Conservation (phyloP, 2,113 vertebrate genomes). For the Colinus virginianus region DNA sequence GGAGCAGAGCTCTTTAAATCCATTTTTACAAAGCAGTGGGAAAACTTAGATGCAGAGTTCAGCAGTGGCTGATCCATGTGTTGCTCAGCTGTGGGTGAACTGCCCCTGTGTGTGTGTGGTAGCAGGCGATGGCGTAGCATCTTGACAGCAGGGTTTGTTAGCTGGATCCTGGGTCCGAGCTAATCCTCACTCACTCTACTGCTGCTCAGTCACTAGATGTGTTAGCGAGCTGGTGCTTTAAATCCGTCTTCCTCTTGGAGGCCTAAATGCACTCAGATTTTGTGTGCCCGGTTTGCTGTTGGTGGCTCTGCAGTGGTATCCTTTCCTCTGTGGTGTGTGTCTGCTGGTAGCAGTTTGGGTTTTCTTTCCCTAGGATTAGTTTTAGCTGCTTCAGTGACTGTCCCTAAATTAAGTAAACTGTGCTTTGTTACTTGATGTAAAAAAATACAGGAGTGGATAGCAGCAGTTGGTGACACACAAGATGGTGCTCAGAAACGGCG, state of each 20-base stretch:
- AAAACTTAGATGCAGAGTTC: background rate
- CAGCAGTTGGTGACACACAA: conserved; percentile 80
- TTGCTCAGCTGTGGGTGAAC: background rate
- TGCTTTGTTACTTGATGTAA: conserved; percentile 82
- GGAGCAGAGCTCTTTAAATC: background rate
- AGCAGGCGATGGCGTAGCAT: rapidly evolving
- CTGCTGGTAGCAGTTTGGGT: conserved; percentile 64
- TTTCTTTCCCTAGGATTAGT: conserved; percentile 70
- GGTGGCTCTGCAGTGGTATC: conserved; percentile 64
- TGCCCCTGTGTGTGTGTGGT: background rate
- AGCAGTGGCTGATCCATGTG: background rate
- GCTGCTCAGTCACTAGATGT: background rate
- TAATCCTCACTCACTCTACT: background rate
- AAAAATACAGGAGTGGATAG: conserved; percentile 82
- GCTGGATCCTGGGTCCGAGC: background rate
- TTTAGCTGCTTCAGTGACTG: conserved; percentile 75
- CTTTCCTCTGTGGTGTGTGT: conserved; percentile 45
- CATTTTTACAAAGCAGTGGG: conserved; percentile 40
- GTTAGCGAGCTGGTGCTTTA: background rate
- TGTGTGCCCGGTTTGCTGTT: conserved; percentile 29
- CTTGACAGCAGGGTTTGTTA: background rate
- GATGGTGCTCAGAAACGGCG: conserved; percentile 79
- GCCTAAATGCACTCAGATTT: background rate
- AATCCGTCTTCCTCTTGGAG: background rate
- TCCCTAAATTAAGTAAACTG: conserved; percentile 77